A percentile compares a stretch with the other conserved stretches of the same genome.
Evolutionary conservation across 2,113 vertebrate species (phyloP).

Genomic region (Cyprinodon brontotheroides): DNA sequence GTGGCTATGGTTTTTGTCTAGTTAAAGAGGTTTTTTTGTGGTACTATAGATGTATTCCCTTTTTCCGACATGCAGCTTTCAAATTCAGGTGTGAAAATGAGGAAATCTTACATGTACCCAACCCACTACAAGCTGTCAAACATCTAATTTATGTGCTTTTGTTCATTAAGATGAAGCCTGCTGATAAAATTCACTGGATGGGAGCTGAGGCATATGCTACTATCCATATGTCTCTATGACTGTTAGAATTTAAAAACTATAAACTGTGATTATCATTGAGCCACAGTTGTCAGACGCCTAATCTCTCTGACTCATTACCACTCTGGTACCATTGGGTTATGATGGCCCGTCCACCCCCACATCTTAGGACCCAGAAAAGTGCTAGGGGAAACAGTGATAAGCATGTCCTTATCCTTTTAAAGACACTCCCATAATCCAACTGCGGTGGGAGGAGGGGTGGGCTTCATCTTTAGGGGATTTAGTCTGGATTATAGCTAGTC

Average conservation of each 20-base stretch:
- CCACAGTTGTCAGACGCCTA: constrained; percentile 64
- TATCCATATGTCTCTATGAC: constrained; percentile 59
- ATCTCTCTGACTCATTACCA: constrained; percentile 64
- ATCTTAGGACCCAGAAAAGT: constrained; percentile 71
- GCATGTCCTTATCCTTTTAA: constrained; percentile 83
- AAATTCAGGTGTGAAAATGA: constrained; percentile 20
- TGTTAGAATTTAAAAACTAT: constrained; percentile 54
- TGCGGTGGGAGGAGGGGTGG: constrained; percentile 52
- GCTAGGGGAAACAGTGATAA: constrained; percentile 78
- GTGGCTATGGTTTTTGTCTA: background rate
- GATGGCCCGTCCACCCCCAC: constrained; percentile 50
- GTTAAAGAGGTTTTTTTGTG: background rate
- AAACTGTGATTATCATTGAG: constrained; percentile 74
- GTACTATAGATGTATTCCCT: background rate
- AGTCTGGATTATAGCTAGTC: constrained; percentile 84
- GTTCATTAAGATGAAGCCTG: constrained; percentile 28
- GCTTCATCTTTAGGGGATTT: constrained; percentile 80
- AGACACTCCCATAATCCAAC: constrained; percentile 80
- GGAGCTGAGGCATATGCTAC: constrained; percentile 36
- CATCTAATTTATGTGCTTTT: constrained; percentile 35
- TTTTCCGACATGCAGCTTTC: background rate
- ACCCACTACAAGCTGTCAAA: constrained; percentile 24
- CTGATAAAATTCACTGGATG: constrained; percentile 26
- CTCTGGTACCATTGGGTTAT: constrained; percentile 50
- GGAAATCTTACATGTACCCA: constrained; percentile 19